A percentile compares a stretch with the other conserved stretches of the same genome.
Conservation (phyloP, 2,888 invertebrate genomes). For the Mythimna ferrago region DNA sequence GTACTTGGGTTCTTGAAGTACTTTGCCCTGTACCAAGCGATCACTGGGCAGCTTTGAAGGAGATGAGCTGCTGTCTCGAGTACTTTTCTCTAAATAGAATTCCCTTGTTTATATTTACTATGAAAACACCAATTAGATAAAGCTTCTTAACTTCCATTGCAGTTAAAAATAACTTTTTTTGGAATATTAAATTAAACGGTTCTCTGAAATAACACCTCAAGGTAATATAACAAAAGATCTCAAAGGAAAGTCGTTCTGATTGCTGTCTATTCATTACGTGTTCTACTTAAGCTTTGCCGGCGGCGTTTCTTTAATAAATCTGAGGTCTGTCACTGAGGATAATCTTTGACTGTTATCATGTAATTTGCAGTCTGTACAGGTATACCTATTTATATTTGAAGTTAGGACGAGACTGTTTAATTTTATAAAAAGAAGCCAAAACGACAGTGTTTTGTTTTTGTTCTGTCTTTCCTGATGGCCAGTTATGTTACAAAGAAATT, state of each 20-base stretch:
- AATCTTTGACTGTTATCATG: constrained; percentile 9
- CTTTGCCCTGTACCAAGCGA: too few species aligned
- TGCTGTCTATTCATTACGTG: constrained; percentile 20
- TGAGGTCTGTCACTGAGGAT: not conserved
- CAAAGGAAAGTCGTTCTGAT: constrained; percentile 31
- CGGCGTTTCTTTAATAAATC: constrained; percentile 30
- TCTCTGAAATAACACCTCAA: constrained; percentile 23
- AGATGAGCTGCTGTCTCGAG: too few species aligned
- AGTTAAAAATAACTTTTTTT: constrained; percentile 5
- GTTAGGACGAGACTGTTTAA: not conserved
- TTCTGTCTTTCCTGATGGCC: not conserved
- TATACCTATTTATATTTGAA: not conserved
- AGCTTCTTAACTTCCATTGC: constrained; percentile 1
- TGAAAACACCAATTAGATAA: constrained; percentile 13
- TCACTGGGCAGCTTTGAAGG: too few species aligned
- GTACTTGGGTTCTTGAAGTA: too few species aligned
- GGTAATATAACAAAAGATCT: constrained; percentile 19
- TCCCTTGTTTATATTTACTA: constrained; percentile 9
- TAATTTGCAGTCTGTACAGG: constrained; percentile 24
- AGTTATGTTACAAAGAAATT: not conserved
- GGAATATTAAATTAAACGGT: constrained; percentile 23
- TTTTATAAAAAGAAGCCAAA: constrained; percentile 5
- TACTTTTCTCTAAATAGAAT: constrained; percentile 14
- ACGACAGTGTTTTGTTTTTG: not conserved
- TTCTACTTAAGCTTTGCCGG: constrained; percentile 36